A percentile compares a stretch with the other conserved stretches of the same genome.
Evolutionary conservation across 30 jellyfish, hydroid and myxozoan species (phyloP).

Genomic region (Phacellophora camtschatica): DNA sequence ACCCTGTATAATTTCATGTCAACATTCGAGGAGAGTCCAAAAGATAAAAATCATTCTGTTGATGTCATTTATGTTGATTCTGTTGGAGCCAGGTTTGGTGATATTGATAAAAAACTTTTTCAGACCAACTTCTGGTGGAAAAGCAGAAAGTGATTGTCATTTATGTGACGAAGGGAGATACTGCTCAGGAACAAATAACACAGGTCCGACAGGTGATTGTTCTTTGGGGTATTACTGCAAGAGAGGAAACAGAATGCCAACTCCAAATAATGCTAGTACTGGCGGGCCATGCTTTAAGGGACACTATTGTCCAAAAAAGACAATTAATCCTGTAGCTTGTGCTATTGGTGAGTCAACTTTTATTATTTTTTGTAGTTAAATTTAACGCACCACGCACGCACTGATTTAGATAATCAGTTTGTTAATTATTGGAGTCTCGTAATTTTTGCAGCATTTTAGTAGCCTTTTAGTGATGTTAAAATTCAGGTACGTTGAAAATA

Average conservation of each 20-base stretch:
- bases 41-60: too few relatives aligned
- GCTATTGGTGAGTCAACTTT: slow-evolving; percentile 60
- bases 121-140: slow-evolving; percentile 93
- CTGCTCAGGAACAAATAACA: slow-evolving; percentile 91
- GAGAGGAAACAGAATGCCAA: slow-evolving; percentile 84
- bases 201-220: slow-evolving; percentile 88
- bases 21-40: too few relatives aligned
- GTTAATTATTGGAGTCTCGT: too few relatives aligned
- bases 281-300: slow-evolving; percentile 98
- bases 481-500: too few relatives aligned
- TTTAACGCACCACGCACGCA: neutral
- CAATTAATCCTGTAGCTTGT: slow-evolving; percentile 85
- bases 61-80: too few relatives aligned
- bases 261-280: slow-evolving; percentile 76
- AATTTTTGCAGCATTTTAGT: too few relatives aligned
- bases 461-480: too few relatives aligned
- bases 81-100: too few relatives aligned
- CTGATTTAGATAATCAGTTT: too few relatives aligned
- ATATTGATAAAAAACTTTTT: too few relatives aligned
- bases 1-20: too few relatives aligned
- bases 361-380: neutral
- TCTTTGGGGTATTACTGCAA: slow-evolving; percentile 91
- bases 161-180: slow-evolving; percentile 88
- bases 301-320: slow-evolving; percentile 75
- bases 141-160: slow-evolving; percentile 67